Percentiles rank a stretch among this genome's conserved stretches.
These are phyloP conservation scores for Pontoporia blainvillei DNA, from an alignment of 2,113 vertebrate species.

Conservation along the genomic window DNA sequence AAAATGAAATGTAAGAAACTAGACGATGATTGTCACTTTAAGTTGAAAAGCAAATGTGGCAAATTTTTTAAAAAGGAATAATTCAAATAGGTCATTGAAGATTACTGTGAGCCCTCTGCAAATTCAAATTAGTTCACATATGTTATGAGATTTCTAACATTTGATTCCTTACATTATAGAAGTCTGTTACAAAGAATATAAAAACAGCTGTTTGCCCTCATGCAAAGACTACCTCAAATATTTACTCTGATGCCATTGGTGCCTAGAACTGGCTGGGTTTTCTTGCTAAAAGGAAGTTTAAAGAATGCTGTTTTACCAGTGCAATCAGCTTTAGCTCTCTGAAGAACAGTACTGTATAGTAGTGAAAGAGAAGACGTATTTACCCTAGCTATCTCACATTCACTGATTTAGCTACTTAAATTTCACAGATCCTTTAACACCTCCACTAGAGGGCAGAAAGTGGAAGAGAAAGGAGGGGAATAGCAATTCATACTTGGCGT, in stretches of 20 bases:
- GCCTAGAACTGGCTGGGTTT: not conserved
- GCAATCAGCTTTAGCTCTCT: not conserved
- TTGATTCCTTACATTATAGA: not conserved
- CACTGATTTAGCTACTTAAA: not conserved
- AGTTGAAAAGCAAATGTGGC: not conserved
- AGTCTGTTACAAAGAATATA: not conserved
- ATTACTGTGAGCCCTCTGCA: not conserved
- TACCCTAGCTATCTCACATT: not conserved
- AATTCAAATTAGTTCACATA: not conserved
- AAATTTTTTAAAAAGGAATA: not conserved
- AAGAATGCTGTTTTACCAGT: not conserved
- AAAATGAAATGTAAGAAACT: slow-evolving; percentile 18
- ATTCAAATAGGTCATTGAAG: not conserved
- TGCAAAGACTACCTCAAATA: not conserved
- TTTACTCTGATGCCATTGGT: not conserved
- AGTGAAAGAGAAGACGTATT: not conserved
- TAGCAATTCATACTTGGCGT: not conserved
- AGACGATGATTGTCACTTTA: not conserved
- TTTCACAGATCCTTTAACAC: not conserved
- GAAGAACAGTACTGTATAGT: not conserved
- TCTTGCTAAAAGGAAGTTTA: not conserved
- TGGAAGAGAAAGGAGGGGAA: not conserved
- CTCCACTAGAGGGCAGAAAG: slow-evolving; percentile 67
- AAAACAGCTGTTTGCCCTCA: not conserved
- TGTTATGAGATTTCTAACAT: not conserved